A percentile compares a stretch with the other conserved stretches of the same genome.
phyloP scores from a whole-genome alignment of 1,140 invertebrate genomes.

The Adelges cooleyi region DNA sequence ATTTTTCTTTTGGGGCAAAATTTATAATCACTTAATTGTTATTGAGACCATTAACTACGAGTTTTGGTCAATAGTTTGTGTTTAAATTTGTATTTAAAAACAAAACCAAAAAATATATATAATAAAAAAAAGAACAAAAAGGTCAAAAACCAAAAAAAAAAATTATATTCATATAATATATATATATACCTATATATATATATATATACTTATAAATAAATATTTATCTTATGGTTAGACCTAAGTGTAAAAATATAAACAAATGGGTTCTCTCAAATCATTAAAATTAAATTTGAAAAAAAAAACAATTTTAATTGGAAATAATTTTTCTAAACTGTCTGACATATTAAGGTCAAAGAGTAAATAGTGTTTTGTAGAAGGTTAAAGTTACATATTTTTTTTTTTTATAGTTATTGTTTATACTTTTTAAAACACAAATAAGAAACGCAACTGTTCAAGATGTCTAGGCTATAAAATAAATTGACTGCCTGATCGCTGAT shows the following conservation, averaged over 20 bases:
- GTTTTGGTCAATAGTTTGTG: conserved; percentile 7
- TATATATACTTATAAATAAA: not conserved
- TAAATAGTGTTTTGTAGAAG: no score
- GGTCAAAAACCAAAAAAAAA: conserved; percentile 38
- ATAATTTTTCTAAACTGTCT: conserved; percentile 11
- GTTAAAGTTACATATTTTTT: no score
- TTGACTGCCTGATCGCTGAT: conserved; percentile 1
- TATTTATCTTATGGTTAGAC: conserved; percentile 9
- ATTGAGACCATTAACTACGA: not conserved
- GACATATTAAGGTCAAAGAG: conserved; percentile 5
- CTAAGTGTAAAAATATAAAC: conserved; percentile 9
- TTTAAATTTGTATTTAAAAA: conserved; percentile 20
- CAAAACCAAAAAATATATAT: not conserved
- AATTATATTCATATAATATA: not conserved
- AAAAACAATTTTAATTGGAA: not conserved
- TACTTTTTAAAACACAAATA: no score
- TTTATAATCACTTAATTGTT: conserved; percentile 5
- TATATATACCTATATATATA: not conserved
- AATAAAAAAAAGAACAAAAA: not conserved
- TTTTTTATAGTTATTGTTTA: no score
- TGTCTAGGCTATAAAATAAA: no score
- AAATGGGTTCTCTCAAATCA: conserved; percentile 1
- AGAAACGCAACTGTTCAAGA: no score
- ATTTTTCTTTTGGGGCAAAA: conserved; percentile 21
- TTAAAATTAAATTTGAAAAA: not conserved